Evolutionary conservation across 2,888 invertebrate genomes (phyloP), one percentile per base, ranked within the genome.

Genomic region (Thera britannica): DNA sequence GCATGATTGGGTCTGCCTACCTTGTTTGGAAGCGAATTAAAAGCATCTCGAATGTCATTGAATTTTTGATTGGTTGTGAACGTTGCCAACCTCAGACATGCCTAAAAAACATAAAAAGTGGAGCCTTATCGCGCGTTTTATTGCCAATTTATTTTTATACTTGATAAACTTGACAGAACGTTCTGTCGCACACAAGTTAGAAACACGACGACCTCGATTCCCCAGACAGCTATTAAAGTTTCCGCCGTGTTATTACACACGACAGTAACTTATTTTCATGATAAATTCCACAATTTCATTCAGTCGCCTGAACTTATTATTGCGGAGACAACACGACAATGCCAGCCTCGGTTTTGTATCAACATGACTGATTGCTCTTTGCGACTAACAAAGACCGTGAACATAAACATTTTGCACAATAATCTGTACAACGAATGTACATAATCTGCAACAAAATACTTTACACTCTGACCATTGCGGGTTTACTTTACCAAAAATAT

Each of bases 311-410:
- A 81, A 84, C 77, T 84, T 83, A 83, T 87, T 86, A 83, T 83
- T 83, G 82, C 81, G 80, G 77, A 80, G 79, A 79, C 81, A 83
- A 79, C 81, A 78, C 81, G 82, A 90, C 89, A 88, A 90, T 89
- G 83, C 83, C 87, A 86, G 85, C 85, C 83, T 80, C 83, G 81
- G 87, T 89, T 73, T 71, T 89, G 87, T 89, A 84, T 86, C 85
- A 85, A 88, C 90, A 88, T 91, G 90, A 91, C 87, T 91, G 90
- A 92, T 92, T 89, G 88, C 87, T 82, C 85, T 83, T 87, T 85
- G 84, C 83, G 80, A 79, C 85, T 83, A 83, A 89, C 90, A 87
- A 90, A 89, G 86, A 80, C 86, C 79, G 81, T 75, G 79, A 86
- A 88, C 86, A 84, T 86, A 90, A 90, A 89, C 87, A 88, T 87